Conservation (phyloP, 2,113 vertebrate species). For the Aramus guarauna region DNA sequence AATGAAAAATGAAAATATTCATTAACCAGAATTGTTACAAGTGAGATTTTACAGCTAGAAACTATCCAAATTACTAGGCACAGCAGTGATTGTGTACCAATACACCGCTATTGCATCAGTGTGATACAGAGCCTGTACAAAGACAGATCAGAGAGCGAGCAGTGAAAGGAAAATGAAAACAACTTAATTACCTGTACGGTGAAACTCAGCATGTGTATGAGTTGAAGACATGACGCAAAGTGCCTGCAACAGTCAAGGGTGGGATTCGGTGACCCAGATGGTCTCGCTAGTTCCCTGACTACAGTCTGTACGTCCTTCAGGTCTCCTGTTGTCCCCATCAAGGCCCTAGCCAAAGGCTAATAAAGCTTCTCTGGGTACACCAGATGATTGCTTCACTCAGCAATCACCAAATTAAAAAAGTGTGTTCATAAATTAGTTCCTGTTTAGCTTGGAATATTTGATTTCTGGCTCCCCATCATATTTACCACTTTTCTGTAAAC, state of each 20-base stretch:
- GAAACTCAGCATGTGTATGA: neutral
- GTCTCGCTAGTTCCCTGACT: neutral
- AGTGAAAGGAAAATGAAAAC: neutral
- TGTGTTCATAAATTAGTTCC: neutral
- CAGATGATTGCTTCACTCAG: neutral
- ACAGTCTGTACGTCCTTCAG: neutral
- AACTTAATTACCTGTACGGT: neutral
- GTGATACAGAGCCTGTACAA: neutral
- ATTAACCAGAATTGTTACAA: neutral
- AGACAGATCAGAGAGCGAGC: neutral
- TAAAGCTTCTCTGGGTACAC: neutral
- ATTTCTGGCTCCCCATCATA: neutral
- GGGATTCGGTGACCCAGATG: neutral
- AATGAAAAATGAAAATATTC: neutral
- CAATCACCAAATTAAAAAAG: neutral
- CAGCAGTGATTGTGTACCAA: neutral
- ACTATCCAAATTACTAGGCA: neutral
- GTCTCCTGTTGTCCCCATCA: neutral
- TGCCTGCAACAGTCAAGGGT: neutral
- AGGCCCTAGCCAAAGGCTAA: neutral
- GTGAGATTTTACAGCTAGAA: neutral
- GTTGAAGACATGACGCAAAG: neutral
- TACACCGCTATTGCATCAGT: neutral
- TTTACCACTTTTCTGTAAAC: slow-evolving; percentile 3
- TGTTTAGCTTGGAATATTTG: neutral